These are phyloP conservation scores for Troilus luridus DNA, from an alignment of 2,888 invertebrate species.

Conservation along the genomic window DNA sequence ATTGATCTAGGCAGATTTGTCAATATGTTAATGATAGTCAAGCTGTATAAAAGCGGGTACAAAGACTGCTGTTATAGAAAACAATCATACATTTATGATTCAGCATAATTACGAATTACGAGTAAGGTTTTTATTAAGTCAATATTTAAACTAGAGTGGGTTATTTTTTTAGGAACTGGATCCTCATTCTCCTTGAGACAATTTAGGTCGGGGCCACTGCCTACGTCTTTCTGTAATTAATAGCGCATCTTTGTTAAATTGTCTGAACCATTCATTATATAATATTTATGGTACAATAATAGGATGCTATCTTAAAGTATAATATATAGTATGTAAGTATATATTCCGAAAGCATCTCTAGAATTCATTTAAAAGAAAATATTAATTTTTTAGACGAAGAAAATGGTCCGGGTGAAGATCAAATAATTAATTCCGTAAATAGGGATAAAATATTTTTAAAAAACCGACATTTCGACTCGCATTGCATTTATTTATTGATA, in stretches of 20 bases:
- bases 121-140: background rate
- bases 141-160: slow-evolving; percentile 10
- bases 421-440: no score
- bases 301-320: background rate
- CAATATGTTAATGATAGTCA: no score
- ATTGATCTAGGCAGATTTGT: no score
- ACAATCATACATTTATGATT: background rate
- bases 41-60: no score
- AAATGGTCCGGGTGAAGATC: no score
- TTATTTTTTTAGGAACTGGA: background rate
- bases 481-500: no score
- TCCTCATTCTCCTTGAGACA: background rate
- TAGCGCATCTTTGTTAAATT: background rate
- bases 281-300: background rate
- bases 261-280: background rate
- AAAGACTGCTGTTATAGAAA: background rate
- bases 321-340: no score
- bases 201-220: background rate
- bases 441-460: no score
- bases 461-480: no score
- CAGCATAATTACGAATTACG: background rate
- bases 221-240: background rate
- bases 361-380: no score
- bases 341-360: no score
- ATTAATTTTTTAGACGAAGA: no score